Evolutionary conservation across 2,888 invertebrate genomes (phyloP).

Genomic region (Seira ritae): DNA sequence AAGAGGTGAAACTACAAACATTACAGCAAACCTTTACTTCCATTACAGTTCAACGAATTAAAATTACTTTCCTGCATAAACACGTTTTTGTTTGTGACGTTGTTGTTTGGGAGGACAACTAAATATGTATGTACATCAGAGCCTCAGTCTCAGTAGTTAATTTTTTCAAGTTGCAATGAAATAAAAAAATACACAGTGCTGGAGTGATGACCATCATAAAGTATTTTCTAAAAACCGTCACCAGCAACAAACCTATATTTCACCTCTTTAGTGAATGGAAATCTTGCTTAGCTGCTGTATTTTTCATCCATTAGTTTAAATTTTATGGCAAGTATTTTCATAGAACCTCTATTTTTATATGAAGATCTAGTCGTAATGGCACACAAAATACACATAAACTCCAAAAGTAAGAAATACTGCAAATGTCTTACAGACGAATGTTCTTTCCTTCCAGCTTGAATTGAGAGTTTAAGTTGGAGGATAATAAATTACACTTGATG

Average conservation of each 20-base stretch:
- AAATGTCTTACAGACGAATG: not conserved
- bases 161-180: too few species aligned
- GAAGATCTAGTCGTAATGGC: too few species aligned
- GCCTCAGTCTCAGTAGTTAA: too few species aligned
- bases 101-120: too few species aligned
- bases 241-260: not conserved
- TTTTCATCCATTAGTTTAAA: not conserved
- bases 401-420: not conserved
- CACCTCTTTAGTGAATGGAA: not conserved
- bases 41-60: not conserved
- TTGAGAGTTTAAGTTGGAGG: slow-evolving; percentile 1
- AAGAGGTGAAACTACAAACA: not conserved
- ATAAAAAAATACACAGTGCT: too few species aligned
- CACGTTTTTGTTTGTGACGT: not conserved
- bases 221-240: not conserved
- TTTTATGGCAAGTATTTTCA: not conserved
- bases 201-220: slow-evolving; percentile 3
- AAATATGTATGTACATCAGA: too few species aligned
- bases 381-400: not conserved
- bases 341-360: not conserved
- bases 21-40: not conserved
- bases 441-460: not conserved
- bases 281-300: not conserved
- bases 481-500: slow-evolving; percentile 11
- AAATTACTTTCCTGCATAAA: not conserved